Evolutionary conservation across 30 jellyfish, hydroid and myxozoan genomes (phyloP).

Genomic region (Aurelia coerulea): DNA sequence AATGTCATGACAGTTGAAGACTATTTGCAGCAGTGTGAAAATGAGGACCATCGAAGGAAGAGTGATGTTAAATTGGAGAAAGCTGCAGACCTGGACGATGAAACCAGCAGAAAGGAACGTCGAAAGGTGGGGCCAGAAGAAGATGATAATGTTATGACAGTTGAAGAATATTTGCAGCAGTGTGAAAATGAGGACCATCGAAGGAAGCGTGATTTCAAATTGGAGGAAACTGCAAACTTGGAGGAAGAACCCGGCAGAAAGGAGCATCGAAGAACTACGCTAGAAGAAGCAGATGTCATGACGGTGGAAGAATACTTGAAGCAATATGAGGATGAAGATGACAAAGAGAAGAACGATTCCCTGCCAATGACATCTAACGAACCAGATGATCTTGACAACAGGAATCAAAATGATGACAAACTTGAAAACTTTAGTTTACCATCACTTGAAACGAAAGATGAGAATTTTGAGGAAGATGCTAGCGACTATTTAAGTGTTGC

Average conservation of each 20-base stretch:
- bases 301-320: not conserved
- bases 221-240: not conserved
- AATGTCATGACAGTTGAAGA: not conserved
- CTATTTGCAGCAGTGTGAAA: not conserved
- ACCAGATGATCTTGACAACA: no score
- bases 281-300: not conserved
- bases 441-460: not conserved
- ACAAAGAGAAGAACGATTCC: not conserved
- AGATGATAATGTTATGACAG: not conserved
- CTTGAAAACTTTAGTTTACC: no score
- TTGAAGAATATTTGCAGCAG: conserved; percentile 4
- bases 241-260: not conserved
- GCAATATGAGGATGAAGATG: not conserved
- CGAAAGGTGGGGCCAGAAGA: not conserved
- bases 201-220: not conserved
- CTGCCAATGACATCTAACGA: not conserved
- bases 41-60: not conserved
- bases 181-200: not conserved
- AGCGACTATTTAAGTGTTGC: conserved; percentile 58
- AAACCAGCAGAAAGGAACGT: not conserved
- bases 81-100: not conserved
- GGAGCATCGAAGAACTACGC: not conserved
- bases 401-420: no score
- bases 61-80: not conserved
- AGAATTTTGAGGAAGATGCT: conserved; percentile 28